A percentile compares a stretch with the other conserved stretches of the same genome.
phyloP scores from a whole-genome alignment of 2,113 vertebrate genomes.

The Tupaia chinensis region DNA sequence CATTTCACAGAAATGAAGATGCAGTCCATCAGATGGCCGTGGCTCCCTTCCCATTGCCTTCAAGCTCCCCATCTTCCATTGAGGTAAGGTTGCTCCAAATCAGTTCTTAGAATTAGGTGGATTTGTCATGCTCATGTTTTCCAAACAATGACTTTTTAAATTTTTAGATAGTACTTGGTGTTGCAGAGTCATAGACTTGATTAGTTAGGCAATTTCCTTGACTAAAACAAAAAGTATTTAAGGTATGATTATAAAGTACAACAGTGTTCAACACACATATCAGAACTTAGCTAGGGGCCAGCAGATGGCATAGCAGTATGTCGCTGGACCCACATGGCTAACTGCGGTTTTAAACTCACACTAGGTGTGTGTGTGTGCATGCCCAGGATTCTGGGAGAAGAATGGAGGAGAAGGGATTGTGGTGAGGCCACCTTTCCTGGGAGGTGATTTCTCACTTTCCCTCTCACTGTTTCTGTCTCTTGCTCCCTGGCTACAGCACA shows the following conservation, averaged over 20 bases:
- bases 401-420: too few relatives aligned
- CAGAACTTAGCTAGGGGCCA: neutral
- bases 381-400: too few relatives aligned
- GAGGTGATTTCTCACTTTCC: too few relatives aligned
- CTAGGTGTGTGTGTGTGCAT: too few relatives aligned
- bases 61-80: slow-evolving; percentile 85
- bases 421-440: too few relatives aligned
- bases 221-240: neutral
- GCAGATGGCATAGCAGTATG: too few relatives aligned
- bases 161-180: neutral
- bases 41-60: slow-evolving; percentile 88
- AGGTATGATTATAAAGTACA: neutral
- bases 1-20: slow-evolving; percentile 91
- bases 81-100: slow-evolving; percentile 88
- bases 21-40: slow-evolving; percentile 96
- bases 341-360: too few relatives aligned
- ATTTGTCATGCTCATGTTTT: slow-evolving; percentile 72
- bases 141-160: neutral
- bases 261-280: neutral
- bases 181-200: neutral
- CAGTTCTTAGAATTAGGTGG: slow-evolving; percentile 14
- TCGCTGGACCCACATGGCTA: too few relatives aligned
- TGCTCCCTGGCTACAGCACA: too few relatives aligned
- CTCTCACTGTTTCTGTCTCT: too few relatives aligned
- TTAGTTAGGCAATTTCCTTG: neutral